Evolutionary conservation across 2,113 vertebrate genomes (phyloP).

Genomic region (Lasiurus borealis): DNA sequence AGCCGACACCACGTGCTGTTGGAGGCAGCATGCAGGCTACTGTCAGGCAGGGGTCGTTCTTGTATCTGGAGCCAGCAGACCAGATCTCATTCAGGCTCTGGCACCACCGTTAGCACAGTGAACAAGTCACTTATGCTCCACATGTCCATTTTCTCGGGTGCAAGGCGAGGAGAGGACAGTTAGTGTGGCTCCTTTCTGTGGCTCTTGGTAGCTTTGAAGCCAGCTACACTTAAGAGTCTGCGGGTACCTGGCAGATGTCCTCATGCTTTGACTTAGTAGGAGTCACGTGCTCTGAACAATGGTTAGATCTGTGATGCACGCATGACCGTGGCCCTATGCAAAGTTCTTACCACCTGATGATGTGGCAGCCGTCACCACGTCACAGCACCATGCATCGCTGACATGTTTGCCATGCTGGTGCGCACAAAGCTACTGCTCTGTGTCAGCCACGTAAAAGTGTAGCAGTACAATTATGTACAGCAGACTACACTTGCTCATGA

Average conservation of each 20-base stretch:
- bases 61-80: neutral
- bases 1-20: fast-evolving
- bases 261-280: neutral
- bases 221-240: neutral
- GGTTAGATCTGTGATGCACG: neutral
- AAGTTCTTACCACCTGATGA: neutral
- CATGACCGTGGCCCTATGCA: neutral
- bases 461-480: neutral
- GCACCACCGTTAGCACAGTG: fast-evolving
- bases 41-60: neutral
- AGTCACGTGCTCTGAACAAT: neutral
- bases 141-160: neutral
- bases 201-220: neutral
- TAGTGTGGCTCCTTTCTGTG: fast-evolving
- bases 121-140: neutral
- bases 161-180: neutral
- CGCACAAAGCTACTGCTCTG: neutral
- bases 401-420: neutral
- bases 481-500: too few species aligned
- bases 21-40: neutral
- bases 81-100: neutral
- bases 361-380: neutral
- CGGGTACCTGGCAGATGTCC: neutral
- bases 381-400: fast-evolving
- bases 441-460: neutral